Evolutionary conservation across 2,888 invertebrate species (phyloP), one percentile per base, ranked within the genome.

Genomic region (Meteorus colon): DNA sequence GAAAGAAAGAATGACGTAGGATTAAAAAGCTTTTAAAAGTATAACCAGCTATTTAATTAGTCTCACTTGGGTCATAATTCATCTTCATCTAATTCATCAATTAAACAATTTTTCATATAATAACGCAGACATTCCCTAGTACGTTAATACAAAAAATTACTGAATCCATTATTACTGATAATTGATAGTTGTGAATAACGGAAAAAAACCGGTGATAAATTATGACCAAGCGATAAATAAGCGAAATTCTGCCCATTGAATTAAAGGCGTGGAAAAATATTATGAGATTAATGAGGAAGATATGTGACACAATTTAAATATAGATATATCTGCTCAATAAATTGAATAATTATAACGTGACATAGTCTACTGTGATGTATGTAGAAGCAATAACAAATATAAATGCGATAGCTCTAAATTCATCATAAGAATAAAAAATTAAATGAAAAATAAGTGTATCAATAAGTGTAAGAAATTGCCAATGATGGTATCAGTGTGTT

Each of bases 271-370:
- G 37, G 67, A 71, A 66, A 79, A 69, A 66, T 71, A 76, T 41
- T 51, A 74, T 79, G 72, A 79, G 16, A 78, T 79, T 78, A 77
- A 78, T 79, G 79, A 78, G 78, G 78, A 81, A 81, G 78, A 78
- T 79, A 78, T 77, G 74, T 69, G 67, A 77, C 74, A 62, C 45
- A 74, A 71, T 75, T 70, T 67, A n/a, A n/a, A 69, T 62, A 31
- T 62, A 37, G 34, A 69, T 62, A 31, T 67, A 27, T 60, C 55
- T 27, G 29, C 66, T 37, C 66, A 51, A 41, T 73, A 55, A 69
- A 69, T 65, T 59, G 37, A 60, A 73, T 62, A 31, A 16, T 31
- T 14, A 16, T 62, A 29, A 62, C 31, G 60, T 62, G 60, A 29
- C 27, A 62, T 62, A 29, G n/a, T 16, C n/a, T 4, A 48, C n/a